Evolutionary conservation across 2,797 vertebrate species (phyloP), one percentile per base, ranked within the genome.

Genomic region (Eidolon dupreanum): DNA sequence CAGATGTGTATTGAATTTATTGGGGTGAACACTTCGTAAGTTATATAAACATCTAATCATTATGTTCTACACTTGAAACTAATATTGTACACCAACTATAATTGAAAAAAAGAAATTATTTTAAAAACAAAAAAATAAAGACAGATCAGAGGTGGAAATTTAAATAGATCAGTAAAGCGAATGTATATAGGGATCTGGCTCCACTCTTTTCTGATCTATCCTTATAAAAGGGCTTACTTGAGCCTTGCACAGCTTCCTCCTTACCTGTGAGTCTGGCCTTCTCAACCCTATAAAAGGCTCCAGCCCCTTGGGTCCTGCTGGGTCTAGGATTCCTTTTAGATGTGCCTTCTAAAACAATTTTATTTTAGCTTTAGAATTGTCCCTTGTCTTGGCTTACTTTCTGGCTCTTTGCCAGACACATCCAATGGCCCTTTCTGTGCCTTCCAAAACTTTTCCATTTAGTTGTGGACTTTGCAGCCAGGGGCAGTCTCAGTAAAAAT

Each of bases 311-410:
- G 17, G 10, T 73, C 68, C 59, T 41, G 3, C 36, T 36, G 13
- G 17, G 38, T 88, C 31, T 61, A 65, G n/a, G 49, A 94, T 70
- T 71, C 61, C 55, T 93, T 84, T 82, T 89, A 75, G 38, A 74
- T 46, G 71, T 26, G 24, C n/a, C 71, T 66, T 93, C 28, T 75
- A 81, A 95, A 97, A 83, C 13, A 55, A 59, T 79, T 84, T 41
- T 51, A n/a, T 79, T 38, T 92, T 68, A 79, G 59, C 65, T 57
- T 91, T 46, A 82, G 65, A n/a, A 78, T 1, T 46, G 36, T 49
- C 81, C 53, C 90, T 59, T 88, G 65, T 15, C 6, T 65, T 61
- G 36, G 20, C 33, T 84, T 10, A 43, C 22, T 90, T 43, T 88
- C 41, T 78, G 51, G 51, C 66, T 88, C 31, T 84, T 22, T 82